phyloP scores from a whole-genome alignment of 1,140 invertebrate species.

The Aethina tumida region DNA sequence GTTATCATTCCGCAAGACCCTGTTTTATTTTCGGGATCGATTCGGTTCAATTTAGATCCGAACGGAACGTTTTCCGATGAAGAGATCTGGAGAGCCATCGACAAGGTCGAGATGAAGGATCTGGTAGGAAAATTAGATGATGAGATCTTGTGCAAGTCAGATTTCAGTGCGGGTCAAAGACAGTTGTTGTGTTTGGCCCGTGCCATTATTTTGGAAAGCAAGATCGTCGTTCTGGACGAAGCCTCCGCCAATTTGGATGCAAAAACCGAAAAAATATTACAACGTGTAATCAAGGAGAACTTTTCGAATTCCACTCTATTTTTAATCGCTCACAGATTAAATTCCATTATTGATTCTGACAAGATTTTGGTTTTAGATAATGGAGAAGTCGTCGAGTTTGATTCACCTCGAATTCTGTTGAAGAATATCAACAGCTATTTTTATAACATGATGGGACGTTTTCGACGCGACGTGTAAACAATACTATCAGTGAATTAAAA shows the following conservation, averaged over 20 bases:
- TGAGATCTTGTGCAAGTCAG: constrained; percentile 48
- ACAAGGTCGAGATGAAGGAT: constrained; percentile 30
- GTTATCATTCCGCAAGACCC: constrained; percentile 80
- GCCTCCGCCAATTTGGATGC: constrained; percentile 59
- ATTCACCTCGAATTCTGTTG: constrained; percentile 54
- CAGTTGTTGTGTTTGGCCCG: constrained; percentile 67
- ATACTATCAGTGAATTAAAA: too few species aligned
- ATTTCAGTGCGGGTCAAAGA: constrained; percentile 66
- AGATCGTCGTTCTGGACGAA: constrained; percentile 66
- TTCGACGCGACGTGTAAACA: too few species aligned
- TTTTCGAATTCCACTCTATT: constrained; percentile 63
- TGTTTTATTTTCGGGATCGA: constrained; percentile 58
- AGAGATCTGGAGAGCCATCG: constrained; percentile 28
- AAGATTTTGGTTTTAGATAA: constrained; percentile 60
- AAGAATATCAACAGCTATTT: too few species aligned
- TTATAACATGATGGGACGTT: too few species aligned
- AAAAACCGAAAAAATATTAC: constrained; percentile 56
- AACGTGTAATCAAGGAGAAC: constrained; percentile 52
- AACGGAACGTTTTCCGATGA: constrained; percentile 41
- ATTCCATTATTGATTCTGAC: constrained; percentile 72
- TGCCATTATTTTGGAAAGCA: constrained; percentile 61
- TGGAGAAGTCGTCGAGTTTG: constrained; percentile 53
- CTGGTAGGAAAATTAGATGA: constrained; percentile 19
- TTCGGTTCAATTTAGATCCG: constrained; percentile 48
- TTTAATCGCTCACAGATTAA: constrained; percentile 69